Evolutionary conservation across 2,113 vertebrate genomes (phyloP), one percentile per base, ranked within the genome.

Genomic region (Myotis davidii): DNA sequence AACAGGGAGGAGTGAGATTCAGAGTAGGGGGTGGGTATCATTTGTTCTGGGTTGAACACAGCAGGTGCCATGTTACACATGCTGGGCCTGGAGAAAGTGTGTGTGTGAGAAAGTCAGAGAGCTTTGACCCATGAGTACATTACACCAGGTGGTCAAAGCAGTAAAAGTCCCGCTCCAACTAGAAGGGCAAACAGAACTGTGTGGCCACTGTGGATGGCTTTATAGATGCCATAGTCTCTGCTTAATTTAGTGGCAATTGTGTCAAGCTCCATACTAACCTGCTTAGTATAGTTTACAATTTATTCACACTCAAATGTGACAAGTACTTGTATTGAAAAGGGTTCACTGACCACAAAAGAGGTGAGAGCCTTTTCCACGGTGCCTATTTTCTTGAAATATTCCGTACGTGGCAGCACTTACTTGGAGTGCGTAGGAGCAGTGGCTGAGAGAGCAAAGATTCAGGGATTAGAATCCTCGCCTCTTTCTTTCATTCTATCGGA

Each of bases 261-360:
- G 27, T 95, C 84, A n/a, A 83, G 91, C 77, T 88, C 25, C 45
- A 95, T 83, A 48, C 20, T 54, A 50, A 42, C 37, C 89, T 74
- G 21, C 59, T 82, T 84, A 67, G 9, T 65, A 78, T 85, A 16
- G 21, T 77, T 88, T 78, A 74, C n/a, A 61, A 91, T 25, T 83
- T 64, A 89, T 12, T 83, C 54, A 79, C n/a, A 94, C 12, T 70
- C 42, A 89, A 56, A 56, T 74, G 17, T 32, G 56, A 73, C 11
- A 77, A 42, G 85, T 88, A 32, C 61, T 13, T 59, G 25, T 25
- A 27, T 17, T 65, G 76, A 37, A 78, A 88, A 73, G 16, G 67
- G n/a, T 17, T 50, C 7, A 50, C 8, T 13, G 34, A 23, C 61
- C 61, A 94, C 34, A 73, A 54, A 94, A 48, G 39, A 90, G 4